Conservation (phyloP, 2,113 vertebrate genomes). For the Burhinus bistriatus region DNA sequence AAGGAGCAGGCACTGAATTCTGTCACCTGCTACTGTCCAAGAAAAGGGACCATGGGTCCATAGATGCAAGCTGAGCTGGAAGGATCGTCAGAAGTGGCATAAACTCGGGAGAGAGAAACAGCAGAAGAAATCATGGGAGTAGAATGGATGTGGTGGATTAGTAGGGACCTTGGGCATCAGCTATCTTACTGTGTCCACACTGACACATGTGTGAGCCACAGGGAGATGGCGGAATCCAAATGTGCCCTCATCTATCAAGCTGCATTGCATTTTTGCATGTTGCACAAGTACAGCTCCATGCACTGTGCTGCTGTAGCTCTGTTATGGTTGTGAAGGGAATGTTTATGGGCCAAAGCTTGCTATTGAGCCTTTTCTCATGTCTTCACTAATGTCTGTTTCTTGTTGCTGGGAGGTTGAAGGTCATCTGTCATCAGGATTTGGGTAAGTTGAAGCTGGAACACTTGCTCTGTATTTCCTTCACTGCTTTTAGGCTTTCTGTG, state of each 20-base stretch:
- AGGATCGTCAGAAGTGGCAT: not conserved
- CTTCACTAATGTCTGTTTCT: not conserved
- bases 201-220: not conserved
- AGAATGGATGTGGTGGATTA: not conserved
- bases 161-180: not conserved
- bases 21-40: not conserved
- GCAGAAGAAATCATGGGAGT: not conserved
- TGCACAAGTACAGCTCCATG: not conserved
- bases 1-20: not conserved
- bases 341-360: not conserved
- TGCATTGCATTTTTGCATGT: not conserved
- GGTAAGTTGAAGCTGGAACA: not conserved
- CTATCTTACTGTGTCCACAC: not conserved
- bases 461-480: not conserved
- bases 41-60: not conserved
- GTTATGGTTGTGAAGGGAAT: not conserved
- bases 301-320: not conserved
- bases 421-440: not conserved
- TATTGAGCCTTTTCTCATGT: not conserved
- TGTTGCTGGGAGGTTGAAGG: not conserved
- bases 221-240: not conserved
- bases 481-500: not conserved
- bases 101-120: not conserved
- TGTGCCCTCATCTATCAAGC: not conserved
- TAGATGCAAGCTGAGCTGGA: not conserved